These are phyloP conservation scores for Diplosoma virens DNA, from an alignment of 23 tunicate genomes.

Conservation along the genomic window DNA sequence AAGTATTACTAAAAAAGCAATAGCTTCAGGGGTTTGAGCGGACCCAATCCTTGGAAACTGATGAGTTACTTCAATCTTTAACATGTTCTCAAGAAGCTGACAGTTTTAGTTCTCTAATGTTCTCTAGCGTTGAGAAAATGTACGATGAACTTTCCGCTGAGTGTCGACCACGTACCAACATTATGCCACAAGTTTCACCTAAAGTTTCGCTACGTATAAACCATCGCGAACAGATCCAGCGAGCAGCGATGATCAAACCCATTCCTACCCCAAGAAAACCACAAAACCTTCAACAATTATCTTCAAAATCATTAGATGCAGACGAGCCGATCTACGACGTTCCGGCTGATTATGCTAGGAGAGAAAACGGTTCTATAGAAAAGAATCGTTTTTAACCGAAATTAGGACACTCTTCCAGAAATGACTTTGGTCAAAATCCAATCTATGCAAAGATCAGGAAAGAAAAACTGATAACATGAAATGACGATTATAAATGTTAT, in stretches of 20 bases:
- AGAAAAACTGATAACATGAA: too few species aligned
- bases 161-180: slow-evolving; percentile 33
- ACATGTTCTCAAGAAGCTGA: not conserved
- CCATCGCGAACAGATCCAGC: not conserved
- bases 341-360: not conserved
- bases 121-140: slow-evolving; percentile 22
- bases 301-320: not conserved
- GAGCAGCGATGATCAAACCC: not conserved
- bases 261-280: not conserved
- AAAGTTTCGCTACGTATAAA: not conserved
- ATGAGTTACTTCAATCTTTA: too few species aligned
- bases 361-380: too few species aligned
- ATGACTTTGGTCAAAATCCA: not conserved
- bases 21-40: slow-evolving; percentile 16
- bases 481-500: too few species aligned
- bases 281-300: not conserved
- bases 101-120: not conserved
- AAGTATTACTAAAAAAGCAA: slow-evolving; percentile 13
- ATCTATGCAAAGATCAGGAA: too few species aligned
- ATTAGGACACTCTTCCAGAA: too few species aligned
- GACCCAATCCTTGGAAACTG: slow-evolving; percentile 34
- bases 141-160: slow-evolving; percentile 27
- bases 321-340: not conserved
- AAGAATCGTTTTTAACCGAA: too few species aligned
- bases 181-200: slow-evolving; percentile 36